phyloP scores from a whole-genome alignment of 1,140 invertebrate genomes.

The Tyrophagus putrescentiae region DNA sequence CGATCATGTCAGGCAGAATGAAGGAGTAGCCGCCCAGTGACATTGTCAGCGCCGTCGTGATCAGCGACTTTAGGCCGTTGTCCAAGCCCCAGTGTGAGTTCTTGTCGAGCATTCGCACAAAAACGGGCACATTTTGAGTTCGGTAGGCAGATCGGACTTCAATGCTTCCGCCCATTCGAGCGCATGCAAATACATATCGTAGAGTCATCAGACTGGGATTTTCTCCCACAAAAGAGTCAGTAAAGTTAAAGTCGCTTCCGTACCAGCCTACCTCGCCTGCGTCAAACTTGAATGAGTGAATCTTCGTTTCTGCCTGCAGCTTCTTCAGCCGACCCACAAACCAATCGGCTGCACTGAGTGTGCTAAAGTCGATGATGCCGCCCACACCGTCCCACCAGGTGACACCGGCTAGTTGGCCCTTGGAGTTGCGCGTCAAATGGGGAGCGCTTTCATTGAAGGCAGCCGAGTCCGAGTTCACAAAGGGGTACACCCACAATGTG shows the following conservation, averaged over 20 bases:
- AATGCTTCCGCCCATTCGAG: slow-evolving; percentile 47
- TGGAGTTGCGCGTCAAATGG: slow-evolving; percentile 27
- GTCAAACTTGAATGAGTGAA: slow-evolving; percentile 83
- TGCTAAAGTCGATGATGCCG: slow-evolving; percentile 59
- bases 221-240: slow-evolving; percentile 31
- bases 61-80: slow-evolving; percentile 57
- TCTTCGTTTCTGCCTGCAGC: slow-evolving; percentile 45
- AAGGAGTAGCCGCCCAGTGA: slow-evolving; percentile 60
- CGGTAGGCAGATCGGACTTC: slow-evolving; percentile 52
- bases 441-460: slow-evolving; percentile 35
- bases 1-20: slow-evolving; percentile 79
- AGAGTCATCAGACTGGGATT: slow-evolving; percentile 47
- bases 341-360: slow-evolving; percentile 53
- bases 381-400: slow-evolving; percentile 69
- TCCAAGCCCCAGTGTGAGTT: slow-evolving; percentile 59
- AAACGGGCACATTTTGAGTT: slow-evolving; percentile 58
- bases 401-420: slow-evolving; percentile 41
- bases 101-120: slow-evolving; percentile 73
- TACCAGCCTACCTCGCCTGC: slow-evolving; percentile 58
- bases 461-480: slow-evolving; percentile 59
- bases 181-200: slow-evolving; percentile 47
- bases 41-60: slow-evolving; percentile 55
- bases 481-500: slow-evolving; percentile 76
- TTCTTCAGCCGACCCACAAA: slow-evolving; percentile 46
- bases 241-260: slow-evolving; percentile 30